phyloP scores from a whole-genome alignment of 2,113 vertebrate genomes.

The Apodemus speciosus region DNA sequence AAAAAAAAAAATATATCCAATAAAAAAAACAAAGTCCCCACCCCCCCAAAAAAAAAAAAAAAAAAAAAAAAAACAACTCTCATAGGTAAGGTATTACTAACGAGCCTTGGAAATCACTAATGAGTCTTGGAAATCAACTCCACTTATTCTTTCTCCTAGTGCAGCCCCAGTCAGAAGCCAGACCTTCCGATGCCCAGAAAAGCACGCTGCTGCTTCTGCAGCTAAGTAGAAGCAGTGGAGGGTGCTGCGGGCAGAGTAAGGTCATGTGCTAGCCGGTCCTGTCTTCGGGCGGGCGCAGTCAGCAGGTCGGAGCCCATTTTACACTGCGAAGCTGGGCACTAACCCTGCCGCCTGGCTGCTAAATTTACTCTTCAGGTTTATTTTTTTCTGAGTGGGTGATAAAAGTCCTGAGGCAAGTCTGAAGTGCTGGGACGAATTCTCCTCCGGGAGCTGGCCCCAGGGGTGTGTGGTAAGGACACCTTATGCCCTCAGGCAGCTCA shows the following conservation, averaged over 20 bases:
- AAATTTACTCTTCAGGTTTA: constrained; percentile 72
- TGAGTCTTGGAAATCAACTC: neutral
- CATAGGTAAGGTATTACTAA: neutral
- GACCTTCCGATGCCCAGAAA: neutral
- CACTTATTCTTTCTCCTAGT: neutral
- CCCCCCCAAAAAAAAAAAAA: no score
- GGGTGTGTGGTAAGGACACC: constrained; percentile 25
- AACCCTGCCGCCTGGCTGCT: constrained; percentile 62
- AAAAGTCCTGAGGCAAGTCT: constrained; percentile 54
- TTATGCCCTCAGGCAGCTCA: neutral
- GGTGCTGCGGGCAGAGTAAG: accelerated
- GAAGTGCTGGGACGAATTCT: constrained; percentile 24
- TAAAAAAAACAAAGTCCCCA: no score
- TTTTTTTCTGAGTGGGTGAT: constrained; percentile 71
- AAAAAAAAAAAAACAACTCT: neutral
- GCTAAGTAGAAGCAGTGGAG: accelerated
- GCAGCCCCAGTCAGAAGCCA: neutral
- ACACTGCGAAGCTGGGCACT: constrained; percentile 50
- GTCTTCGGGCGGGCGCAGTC: constrained; percentile 27
- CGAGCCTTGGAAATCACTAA: neutral
- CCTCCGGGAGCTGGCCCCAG: neutral
- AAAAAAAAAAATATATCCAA: no score
- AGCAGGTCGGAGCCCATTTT: constrained; percentile 56
- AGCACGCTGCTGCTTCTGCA: neutral
- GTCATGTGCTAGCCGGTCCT: neutral